A percentile compares a stretch with the other conserved stretches of the same genome.
Evolutionary conservation across 2,888 invertebrate genomes (phyloP).

Genomic region (Machimus atricapillus): DNA sequence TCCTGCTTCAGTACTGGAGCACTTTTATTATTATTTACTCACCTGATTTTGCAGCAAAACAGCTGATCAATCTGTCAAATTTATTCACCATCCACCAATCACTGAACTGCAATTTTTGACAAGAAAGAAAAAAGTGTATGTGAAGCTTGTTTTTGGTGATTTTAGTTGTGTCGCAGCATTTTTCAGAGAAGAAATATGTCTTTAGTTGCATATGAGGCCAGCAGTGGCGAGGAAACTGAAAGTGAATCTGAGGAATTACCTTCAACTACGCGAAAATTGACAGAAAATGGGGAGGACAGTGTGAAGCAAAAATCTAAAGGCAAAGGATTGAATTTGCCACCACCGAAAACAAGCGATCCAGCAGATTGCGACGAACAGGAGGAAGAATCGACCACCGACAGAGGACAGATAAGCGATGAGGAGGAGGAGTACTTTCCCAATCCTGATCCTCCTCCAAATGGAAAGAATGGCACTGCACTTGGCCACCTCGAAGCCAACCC

Average conservation of each 20-base stretch:
- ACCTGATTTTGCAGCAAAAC: neutral
- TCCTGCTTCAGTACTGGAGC: neutral
- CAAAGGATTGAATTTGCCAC: slow-evolving; percentile 48
- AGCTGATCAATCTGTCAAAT: neutral
- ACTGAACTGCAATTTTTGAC: neutral
- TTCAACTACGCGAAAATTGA: neutral
- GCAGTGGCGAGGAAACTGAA: slow-evolving; percentile 60
- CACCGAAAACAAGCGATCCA: neutral
- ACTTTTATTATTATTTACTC: too few relatives aligned
- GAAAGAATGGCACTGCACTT: neutral
- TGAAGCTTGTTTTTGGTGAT: neutral
- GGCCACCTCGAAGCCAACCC: neutral
- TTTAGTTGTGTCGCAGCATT: neutral
- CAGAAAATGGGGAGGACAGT: neutral
- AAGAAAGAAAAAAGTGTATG: neutral
- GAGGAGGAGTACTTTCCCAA: slow-evolving; percentile 50
- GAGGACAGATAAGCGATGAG: slow-evolving; percentile 56
- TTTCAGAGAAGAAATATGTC: slow-evolving; percentile 62
- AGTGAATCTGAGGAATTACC: slow-evolving; percentile 52
- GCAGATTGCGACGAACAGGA: neutral
- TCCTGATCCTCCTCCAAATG: slow-evolving; percentile 37
- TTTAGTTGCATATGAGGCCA: slow-evolving; percentile 70
- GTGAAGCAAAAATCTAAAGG: neutral
- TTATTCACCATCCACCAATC: neutral
- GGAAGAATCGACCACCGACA: slow-evolving; percentile 53